Base-by-base conservation (phyloP, 2,888 invertebrate species). In the Hypena proboscidalis region DNA sequence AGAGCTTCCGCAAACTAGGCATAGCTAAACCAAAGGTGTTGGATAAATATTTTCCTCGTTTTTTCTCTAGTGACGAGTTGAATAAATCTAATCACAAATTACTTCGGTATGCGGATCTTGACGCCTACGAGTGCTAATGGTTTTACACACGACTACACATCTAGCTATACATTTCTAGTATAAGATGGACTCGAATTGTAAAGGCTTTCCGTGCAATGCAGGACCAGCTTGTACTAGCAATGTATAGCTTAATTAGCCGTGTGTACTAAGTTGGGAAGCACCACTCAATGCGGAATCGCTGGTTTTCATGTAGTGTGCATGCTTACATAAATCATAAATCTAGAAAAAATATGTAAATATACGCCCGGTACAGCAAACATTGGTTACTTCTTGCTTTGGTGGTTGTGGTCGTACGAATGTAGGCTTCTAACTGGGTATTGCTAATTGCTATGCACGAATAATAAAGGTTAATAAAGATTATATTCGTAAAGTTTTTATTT, bases 61-160 rank as follows among this genome's bases (percentile, higher is more conserved):
- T 44, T 26, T 41, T 34, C 10, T 33, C 14, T 8, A 41, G 26
- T 31, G 8, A 11, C 45, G 22, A 25, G 20, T 43, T 31, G 45
- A 41, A 46, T 54, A 56, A 51, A 43, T 62, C 11, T 49, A 43
- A 58, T 50, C 35, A 54, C 47, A 54, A 62, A 66, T 52, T 57
- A 48, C 46, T 36, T 23, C 43, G 53, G 63, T 40, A 65, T 40
- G 65, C 65, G 59, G 67, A 67, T 67, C 53, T 67, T 41, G 37
- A 60, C 60, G 49, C 63, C 35, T 62, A 15, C 13, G 45, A 36
- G 46, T 23, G 25, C 43, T 41, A 53, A 48, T 44, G 43, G 32
- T 19, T 51, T 47, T 27, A 51, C 52, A 47, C n/a, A n/a, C n/a
- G n/a, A n/a, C n/a, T n/a, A n/a, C n/a, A n/a, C n/a, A n/a, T n/a